Conservation (phyloP, 2,888 invertebrate species). For the Aleiodes leptofemur region DNA sequence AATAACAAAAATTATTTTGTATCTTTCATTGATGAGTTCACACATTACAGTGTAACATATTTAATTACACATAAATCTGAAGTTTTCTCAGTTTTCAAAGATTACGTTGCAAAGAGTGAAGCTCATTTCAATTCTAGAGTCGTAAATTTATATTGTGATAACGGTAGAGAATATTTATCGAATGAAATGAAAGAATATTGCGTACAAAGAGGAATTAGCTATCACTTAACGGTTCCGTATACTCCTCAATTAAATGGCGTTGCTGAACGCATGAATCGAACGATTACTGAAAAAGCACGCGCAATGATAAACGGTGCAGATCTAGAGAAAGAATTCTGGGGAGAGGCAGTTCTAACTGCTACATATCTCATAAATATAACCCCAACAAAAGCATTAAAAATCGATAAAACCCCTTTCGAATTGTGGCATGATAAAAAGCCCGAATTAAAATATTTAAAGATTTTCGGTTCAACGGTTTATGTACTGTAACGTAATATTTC, state of each 20-base stretch:
- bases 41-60: slow-evolving; percentile 46
- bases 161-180: slow-evolving; percentile 65
- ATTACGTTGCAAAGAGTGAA: slow-evolving; percentile 48
- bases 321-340: slow-evolving; percentile 50
- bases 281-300: slow-evolving; percentile 51
- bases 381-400: slow-evolving; percentile 66
- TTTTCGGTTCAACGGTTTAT: too few species aligned
- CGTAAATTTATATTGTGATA: slow-evolving; percentile 43
- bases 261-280: slow-evolving; percentile 68
- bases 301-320: slow-evolving; percentile 42
- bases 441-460: slow-evolving; percentile 56
- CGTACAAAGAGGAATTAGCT: slow-evolving; percentile 64
- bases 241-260: slow-evolving; percentile 72
- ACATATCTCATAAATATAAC: slow-evolving; percentile 68
- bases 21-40: slow-evolving; percentile 44
- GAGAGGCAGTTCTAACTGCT: slow-evolving; percentile 64
- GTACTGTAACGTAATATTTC: too few species aligned
- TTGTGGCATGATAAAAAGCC: slow-evolving; percentile 69
- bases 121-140: slow-evolving; percentile 49
- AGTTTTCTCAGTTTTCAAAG: slow-evolving; percentile 45
- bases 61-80: slow-evolving; percentile 44
- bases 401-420: slow-evolving; percentile 69
- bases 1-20: slow-evolving; percentile 49
- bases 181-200: slow-evolving; percentile 65
- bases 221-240: slow-evolving; percentile 70